Base-by-base conservation (phyloP, 2,113 vertebrate species). In the Engystomops pustulosus region DNA sequence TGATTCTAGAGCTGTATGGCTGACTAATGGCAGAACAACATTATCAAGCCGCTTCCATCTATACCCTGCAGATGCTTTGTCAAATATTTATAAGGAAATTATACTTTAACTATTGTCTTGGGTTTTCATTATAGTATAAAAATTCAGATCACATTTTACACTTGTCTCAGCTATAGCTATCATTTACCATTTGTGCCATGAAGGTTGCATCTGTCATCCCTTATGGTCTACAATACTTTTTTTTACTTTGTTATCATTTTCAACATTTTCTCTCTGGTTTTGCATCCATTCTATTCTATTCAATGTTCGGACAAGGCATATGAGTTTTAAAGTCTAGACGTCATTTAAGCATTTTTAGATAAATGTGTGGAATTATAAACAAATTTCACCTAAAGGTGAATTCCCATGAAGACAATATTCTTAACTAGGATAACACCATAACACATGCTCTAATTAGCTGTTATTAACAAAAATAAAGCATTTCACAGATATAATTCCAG, bases 61-160 rank as follows among this genome's bases (percentile, higher is more conserved):
- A 20, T 81, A 81, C 47, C 30, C 47, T 55, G 30, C 60, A 69
- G 72, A 77, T 77, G 82, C 82, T 77, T 78, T 69, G 17, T 84
- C 72, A 84, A 84, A 78, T 53, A 84, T 76, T 84, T 41, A 84
- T 77, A 67, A 84, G 72, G 44, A 69, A 32, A 84, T 41, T 34
- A 30, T 60, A 44, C 34, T 58, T 44, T 72, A 72, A 69, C 60
- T 36, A 14, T 68, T 84, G 74, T 84, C 80, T 38, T 60, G 72
- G 81, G 58, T 41, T 84, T 77, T 78, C 20, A 32, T 51, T 77
- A 18, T 44, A 60, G 15, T 32, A 74, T 55, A 75, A 12, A 68
- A 78, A 53, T 55, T 51, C 17, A 47, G 44, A 34, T 77, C 23
- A n/a, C 72, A 53, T 77, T 77, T 68, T 58, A 69, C 25, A 45